Percentiles rank a stretch among this genome's conserved stretches.
Evolutionary conservation across 2,888 invertebrate species (phyloP).

Genomic region (Sphinx pinastri): DNA sequence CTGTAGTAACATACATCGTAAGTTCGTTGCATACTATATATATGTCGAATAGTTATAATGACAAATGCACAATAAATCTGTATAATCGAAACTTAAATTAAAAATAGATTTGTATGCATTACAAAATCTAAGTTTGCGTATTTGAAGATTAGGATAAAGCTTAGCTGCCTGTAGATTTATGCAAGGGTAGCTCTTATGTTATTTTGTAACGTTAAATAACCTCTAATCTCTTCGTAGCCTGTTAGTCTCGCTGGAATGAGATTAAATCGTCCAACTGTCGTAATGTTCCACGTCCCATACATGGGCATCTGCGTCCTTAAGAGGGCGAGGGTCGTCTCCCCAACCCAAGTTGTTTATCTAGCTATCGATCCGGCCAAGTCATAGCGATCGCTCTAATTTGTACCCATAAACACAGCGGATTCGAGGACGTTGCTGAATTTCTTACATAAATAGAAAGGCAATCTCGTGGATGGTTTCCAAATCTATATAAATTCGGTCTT

Average conservation of each 20-base stretch:
- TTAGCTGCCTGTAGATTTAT: neutral
- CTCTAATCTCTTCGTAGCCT: slow-evolving; percentile 33
- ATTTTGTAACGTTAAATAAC: slow-evolving; percentile 7
- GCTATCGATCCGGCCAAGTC: slow-evolving; percentile 66
- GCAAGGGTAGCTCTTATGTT: neutral
- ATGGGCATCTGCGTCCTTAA: slow-evolving; percentile 73
- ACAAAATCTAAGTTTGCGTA: neutral
- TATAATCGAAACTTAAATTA: too few relatives aligned
- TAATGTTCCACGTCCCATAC: slow-evolving; percentile 55
- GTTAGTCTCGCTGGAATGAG: slow-evolving; percentile 48
- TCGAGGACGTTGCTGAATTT: slow-evolving; percentile 5
- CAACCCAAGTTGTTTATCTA: slow-evolving; percentile 72
- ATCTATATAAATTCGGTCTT: neutral
- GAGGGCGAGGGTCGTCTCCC: slow-evolving; percentile 58
- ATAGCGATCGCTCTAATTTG: slow-evolving; percentile 55
- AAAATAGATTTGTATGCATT: too few relatives aligned
- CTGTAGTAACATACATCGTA: too few relatives aligned
- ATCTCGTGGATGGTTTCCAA: neutral
- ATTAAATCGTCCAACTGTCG: slow-evolving; percentile 58
- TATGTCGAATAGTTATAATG: too few relatives aligned
- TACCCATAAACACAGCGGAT: slow-evolving; percentile 33
- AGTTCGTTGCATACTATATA: too few relatives aligned
- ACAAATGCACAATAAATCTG: too few relatives aligned
- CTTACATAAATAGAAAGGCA: neutral
- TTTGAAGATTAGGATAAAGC: slow-evolving; percentile 1